Conservation (phyloP, 2,888 invertebrate species). For the Diaphora mendica region DNA sequence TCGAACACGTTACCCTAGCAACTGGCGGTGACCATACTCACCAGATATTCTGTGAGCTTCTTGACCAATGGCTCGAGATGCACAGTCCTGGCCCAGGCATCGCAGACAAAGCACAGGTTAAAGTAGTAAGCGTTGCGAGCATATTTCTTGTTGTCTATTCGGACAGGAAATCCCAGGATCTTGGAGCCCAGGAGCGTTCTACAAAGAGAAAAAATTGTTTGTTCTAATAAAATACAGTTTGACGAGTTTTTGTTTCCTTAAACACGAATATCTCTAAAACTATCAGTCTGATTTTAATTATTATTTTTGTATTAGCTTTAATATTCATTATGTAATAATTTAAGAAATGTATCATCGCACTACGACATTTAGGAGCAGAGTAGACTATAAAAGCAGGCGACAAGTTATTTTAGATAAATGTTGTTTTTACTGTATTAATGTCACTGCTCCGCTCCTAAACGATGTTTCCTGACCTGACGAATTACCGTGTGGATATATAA, state of each 20-base stretch:
- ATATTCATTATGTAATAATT: too few relatives aligned
- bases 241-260: not conserved
- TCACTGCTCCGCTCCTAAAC: too few relatives aligned
- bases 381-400: too few relatives aligned
- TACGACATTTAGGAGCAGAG: too few relatives aligned
- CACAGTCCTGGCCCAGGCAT: conserved; percentile 91
- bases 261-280: not conserved
- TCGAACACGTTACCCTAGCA: too few relatives aligned
- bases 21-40: conserved; percentile 65
- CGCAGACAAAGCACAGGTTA: conserved; percentile 94
- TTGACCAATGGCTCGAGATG: conserved; percentile 93
- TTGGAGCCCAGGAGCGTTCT: conserved; percentile 91
- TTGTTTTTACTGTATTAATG: too few relatives aligned
- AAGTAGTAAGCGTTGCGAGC: conserved; percentile 93
- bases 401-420: too few relatives aligned
- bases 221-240: not conserved
- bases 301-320: too few relatives aligned
- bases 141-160: conserved; percentile 92
- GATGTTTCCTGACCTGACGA: too few relatives aligned
- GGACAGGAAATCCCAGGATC: conserved; percentile 92
- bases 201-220: conserved; percentile 29
- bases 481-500: too few relatives aligned
- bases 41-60: conserved; percentile 93
- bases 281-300: not conserved
- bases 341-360: too few relatives aligned